Conservation (phyloP, 1,140 invertebrate genomes). For the Spodoptera frugiperda region DNA sequence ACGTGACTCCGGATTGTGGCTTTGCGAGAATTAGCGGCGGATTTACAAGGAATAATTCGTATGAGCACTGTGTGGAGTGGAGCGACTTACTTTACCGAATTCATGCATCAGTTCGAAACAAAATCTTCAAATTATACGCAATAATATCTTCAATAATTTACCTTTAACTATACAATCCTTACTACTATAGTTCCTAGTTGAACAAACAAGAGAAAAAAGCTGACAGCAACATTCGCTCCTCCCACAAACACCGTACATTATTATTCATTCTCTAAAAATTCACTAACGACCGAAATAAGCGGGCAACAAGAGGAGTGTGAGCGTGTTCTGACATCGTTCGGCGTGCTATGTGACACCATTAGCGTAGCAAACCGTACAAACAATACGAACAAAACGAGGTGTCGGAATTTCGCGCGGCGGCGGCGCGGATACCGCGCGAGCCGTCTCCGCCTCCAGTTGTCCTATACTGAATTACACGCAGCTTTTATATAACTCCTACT, state of each 20-base stretch:
- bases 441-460: constrained; percentile 56
- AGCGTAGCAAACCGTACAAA: constrained; percentile 61
- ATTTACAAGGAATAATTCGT: constrained; percentile 63
- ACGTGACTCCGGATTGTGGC: constrained; percentile 68
- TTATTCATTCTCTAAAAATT: constrained; percentile 61
- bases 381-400: constrained; percentile 68
- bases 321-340: constrained; percentile 66
- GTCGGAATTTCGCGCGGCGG: constrained; percentile 68
- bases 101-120: background rate
- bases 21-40: constrained; percentile 69
- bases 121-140: no score
- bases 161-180: background rate
- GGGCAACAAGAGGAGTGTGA: constrained; percentile 59
- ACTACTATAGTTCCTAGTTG: background rate
- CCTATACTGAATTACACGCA: constrained; percentile 22
- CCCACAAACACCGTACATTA: constrained; percentile 37
- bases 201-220: constrained; percentile 19
- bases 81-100: background rate
- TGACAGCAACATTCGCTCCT: constrained; percentile 5
- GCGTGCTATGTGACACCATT: constrained; percentile 79
- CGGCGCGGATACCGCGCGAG: constrained; percentile 52
- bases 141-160: no score
- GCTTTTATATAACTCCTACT: background rate
- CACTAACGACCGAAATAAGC: constrained; percentile 61
- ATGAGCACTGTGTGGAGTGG: background rate